phyloP scores from a whole-genome alignment of 2,113 vertebrate genomes.

The Brachionichthys hirsutus region DNA sequence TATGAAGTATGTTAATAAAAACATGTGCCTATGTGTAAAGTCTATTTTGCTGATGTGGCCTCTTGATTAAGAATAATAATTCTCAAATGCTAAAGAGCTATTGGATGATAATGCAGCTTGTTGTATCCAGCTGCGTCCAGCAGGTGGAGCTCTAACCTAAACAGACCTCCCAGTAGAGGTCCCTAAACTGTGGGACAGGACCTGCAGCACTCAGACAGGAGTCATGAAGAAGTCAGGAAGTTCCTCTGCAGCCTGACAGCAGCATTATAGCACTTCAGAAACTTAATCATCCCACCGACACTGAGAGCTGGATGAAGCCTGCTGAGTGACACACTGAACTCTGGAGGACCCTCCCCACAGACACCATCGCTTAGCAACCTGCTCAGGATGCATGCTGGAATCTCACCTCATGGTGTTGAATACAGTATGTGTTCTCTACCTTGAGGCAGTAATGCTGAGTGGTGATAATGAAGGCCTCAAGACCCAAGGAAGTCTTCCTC shows the following conservation, averaged over 20 bases:
- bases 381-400: conserved; percentile 38
- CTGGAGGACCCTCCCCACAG: conserved; percentile 28
- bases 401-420: conserved; percentile 36
- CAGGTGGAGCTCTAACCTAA: conserved; percentile 50
- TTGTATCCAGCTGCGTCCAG: conserved; percentile 18
- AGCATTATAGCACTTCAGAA: conserved; percentile 30
- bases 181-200: conserved; percentile 9
- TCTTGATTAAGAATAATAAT: background rate
- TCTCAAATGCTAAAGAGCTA: background rate
- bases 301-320: conserved; percentile 12
- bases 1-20: no score
- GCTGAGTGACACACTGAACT: conserved; percentile 60
- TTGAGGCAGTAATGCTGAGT: conserved; percentile 90
- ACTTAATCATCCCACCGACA: conserved; percentile 26
- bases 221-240: conserved; percentile 53
- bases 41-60: no score
- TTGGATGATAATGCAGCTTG: background rate
- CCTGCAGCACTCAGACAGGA: conserved; percentile 49
- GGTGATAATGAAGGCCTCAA: conserved; percentile 88
- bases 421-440: conserved; percentile 67
- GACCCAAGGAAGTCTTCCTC: conserved; percentile 78
- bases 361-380: background rate
- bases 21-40: no score
- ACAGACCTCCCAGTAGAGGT: background rate
- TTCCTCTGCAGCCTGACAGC: conserved; percentile 20